Evolutionary conservation across 2,797 vertebrate genomes (phyloP).

Genomic region (Pogonophryne albipinna): DNA sequence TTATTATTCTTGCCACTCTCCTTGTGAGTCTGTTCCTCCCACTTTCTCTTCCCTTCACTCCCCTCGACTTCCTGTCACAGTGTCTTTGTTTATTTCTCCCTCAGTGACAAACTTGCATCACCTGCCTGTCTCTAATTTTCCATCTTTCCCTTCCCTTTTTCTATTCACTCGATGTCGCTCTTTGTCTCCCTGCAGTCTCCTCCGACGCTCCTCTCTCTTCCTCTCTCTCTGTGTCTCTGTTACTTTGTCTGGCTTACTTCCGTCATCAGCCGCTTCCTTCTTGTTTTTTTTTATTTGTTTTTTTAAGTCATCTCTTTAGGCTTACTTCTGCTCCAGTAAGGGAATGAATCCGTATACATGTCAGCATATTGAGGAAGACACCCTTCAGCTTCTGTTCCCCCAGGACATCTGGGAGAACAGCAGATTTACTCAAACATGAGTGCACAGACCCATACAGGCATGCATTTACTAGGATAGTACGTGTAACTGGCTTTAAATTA

Average conservation of each 20-base stretch:
- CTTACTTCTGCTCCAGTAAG: constrained; percentile 39
- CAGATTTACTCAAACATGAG: constrained; percentile 30
- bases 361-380: constrained; percentile 57
- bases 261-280: constrained; percentile 47
- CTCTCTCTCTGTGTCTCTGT: constrained; percentile 26
- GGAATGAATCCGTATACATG: constrained; percentile 63
- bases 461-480: constrained; percentile 19
- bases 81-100: constrained; percentile 61
- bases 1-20: constrained; percentile 55
- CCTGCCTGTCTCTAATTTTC: constrained; percentile 60
- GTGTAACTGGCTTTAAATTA: constrained; percentile 29
- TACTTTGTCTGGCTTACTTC: constrained; percentile 66
- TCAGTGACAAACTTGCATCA: constrained; percentile 67
- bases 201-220: constrained; percentile 26
- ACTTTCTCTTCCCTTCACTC: constrained; percentile 51
- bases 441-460: constrained; percentile 29
- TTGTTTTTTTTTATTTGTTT: constrained; percentile 52
- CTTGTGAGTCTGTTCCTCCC: constrained; percentile 34
- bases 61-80: constrained; percentile 46
- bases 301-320: constrained; percentile 55
- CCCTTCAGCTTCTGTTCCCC: constrained; percentile 50
- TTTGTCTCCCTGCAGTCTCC: constrained; percentile 41
- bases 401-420: constrained; percentile 36
- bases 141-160: constrained; percentile 40
- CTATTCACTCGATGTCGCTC: constrained; percentile 34